Percentiles rank a stretch among this genome's conserved stretches.
Conservation (phyloP, 2,888 invertebrate genomes). For the Polia nebulosa region DNA sequence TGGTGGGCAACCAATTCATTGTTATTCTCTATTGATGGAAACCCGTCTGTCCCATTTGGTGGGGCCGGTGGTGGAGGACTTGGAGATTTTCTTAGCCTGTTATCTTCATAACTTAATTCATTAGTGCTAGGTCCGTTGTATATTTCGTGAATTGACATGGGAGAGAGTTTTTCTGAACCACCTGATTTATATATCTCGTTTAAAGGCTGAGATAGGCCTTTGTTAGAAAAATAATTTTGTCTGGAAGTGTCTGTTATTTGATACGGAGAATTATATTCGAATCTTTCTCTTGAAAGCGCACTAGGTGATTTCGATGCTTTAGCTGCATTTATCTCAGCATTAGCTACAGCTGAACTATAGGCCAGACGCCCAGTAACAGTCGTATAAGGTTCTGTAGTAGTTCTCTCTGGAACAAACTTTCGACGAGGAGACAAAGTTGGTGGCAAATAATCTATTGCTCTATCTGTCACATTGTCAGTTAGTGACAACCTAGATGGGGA, state of each 20-base stretch:
- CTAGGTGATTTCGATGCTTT: conserved; percentile 88
- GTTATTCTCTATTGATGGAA: conserved; percentile 86
- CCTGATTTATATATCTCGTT: conserved; percentile 89
- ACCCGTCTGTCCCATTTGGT: conserved; percentile 91
- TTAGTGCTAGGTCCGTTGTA: conserved; percentile 90
- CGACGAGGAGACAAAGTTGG: conserved; percentile 91
- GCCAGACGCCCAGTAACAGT: conserved; percentile 92
- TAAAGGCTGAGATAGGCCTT: conserved; percentile 83
- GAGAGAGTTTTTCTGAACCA: conserved; percentile 91
- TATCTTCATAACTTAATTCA: conserved; percentile 88
- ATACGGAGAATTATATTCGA: conserved; percentile 91
- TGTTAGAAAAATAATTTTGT: conserved; percentile 83
- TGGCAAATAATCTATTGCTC: conserved; percentile 92
- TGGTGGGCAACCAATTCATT: conserved; percentile 77
- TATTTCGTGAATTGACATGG: conserved; percentile 92
- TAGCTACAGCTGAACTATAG: conserved; percentile 93
- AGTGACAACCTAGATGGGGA: conserved; percentile 92
- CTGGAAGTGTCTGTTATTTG: conserved; percentile 83
- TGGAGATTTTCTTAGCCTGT: conserved; percentile 89
- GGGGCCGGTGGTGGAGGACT: conserved; percentile 96
- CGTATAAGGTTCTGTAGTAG: conserved; percentile 92
- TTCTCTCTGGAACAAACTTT: conserved; percentile 90
- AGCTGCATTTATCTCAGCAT: conserved; percentile 91
- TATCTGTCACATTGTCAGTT: conserved; percentile 92
- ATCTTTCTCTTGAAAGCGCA: conserved; percentile 90